Evolutionary conservation across 2,113 vertebrate genomes (phyloP), one percentile per base, ranked within the genome.

Genomic region (Anhinga rufa): DNA sequence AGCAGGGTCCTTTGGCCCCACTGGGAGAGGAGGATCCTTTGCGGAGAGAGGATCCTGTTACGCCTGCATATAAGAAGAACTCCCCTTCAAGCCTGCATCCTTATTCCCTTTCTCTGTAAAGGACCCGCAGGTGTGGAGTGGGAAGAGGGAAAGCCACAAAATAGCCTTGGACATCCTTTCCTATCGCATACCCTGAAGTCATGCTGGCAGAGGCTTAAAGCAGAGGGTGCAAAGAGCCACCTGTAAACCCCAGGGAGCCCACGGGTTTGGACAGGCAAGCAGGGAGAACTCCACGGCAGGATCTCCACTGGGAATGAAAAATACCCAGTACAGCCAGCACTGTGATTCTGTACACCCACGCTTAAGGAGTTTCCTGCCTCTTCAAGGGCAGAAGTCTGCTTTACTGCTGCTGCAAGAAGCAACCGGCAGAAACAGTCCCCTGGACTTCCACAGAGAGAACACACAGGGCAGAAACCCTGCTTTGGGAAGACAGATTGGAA

Each of bases 31-130:
- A 64, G 22, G 79, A 90, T 91, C 82, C 82, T 92, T 95, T 93
- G 90, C 83, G 25, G 46, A 62, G n/a, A 91, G 70, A 84, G 75
- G 77, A 95, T 95, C 83, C 91, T 83, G 48, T 91, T 90, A 95
- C 55, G 2, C 17, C 46, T 66, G 82, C 92, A 92, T 62, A 92
- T 62, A 68, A 95, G 93, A 82, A 80, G 71, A 87, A 66, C 57
- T 78, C 54, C 81, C 51, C 82, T 92, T 55, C 44, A 52, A 88
- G 72, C 60, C 76, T 66, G 44, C 71, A 75, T 92, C 93, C 77
- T 90, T 79, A 78, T 36, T 92, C 52, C 51, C 51, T 55, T 83
- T 84, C 60, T 83, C 60, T 78, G 60, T 48, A 58, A 93, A 90
- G 64, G 68, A 80, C 70, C 32, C 0, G 17, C 93, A 92, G 80